A percentile compares a stretch with the other conserved stretches of the same genome.
Evolutionary conservation across 37 sponge, comb jelly and placozoan species (phyloP).

Genomic region (Haliclona indistincta): DNA sequence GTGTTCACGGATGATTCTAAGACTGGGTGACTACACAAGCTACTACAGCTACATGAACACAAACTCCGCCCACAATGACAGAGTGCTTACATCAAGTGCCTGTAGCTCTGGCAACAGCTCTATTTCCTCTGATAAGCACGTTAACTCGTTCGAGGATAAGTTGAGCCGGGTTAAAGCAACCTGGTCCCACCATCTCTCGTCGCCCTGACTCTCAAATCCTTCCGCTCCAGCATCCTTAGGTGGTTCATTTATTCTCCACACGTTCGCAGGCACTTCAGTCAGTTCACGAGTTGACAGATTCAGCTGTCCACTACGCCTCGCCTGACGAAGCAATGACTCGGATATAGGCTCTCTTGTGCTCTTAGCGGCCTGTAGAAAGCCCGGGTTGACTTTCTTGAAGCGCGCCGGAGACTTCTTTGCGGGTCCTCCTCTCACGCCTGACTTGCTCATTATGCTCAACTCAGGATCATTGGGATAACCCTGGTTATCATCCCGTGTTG

Average conservation of each 20-base stretch:
- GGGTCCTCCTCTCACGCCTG: too few relatives aligned
- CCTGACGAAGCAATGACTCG: conserved; percentile 62
- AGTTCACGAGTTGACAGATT: conserved; percentile 60
- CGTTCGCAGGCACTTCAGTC: conserved; percentile 41
- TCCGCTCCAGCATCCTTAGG: neutral
- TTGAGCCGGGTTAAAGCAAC: conserved; percentile 69
- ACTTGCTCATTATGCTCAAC: too few relatives aligned
- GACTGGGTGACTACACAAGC: too few relatives aligned
- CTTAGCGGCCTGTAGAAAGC: neutral
- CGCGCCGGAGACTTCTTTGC: neutral
- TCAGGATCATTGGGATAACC: too few relatives aligned
- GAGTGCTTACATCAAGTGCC: conserved; percentile 66
- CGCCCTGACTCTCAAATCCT: conserved; percentile 7
- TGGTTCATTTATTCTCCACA: conserved; percentile 73
- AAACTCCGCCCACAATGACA: neutral
- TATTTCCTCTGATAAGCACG: conserved; percentile 74
- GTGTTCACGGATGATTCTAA: too few relatives aligned
- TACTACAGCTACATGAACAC: neutral
- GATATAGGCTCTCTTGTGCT: conserved; percentile 4
- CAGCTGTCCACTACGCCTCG: conserved; percentile 75
- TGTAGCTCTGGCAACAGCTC: conserved; percentile 39
- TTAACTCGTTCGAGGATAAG: conserved; percentile 68
- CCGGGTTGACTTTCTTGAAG: neutral
- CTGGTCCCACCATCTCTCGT: conserved; percentile 88
- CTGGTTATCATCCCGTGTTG: too few relatives aligned